These are phyloP conservation scores for Dolichomitus sp. DNA, from an alignment of 2,888 invertebrate species.

Conservation along the genomic window DNA sequence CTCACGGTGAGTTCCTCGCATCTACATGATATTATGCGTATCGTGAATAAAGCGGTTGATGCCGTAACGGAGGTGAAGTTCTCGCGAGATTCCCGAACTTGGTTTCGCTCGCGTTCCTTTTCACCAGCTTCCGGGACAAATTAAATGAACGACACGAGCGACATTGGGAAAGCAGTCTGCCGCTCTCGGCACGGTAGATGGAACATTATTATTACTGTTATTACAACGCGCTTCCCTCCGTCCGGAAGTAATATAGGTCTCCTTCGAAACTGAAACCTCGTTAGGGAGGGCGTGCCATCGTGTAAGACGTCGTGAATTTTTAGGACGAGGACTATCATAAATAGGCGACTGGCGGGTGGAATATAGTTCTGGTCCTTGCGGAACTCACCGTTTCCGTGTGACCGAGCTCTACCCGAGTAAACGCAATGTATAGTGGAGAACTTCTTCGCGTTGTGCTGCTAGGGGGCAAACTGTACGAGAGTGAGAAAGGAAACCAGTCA, in stretches of 20 bases:
- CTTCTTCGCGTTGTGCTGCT: slow-evolving; percentile 59
- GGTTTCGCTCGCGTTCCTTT: slow-evolving; percentile 21
- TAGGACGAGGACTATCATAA: not conserved
- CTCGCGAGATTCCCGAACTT: slow-evolving; percentile 49
- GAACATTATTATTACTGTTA: slow-evolving; percentile 60
- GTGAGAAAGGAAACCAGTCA: slow-evolving; percentile 27
- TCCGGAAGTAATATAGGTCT: slow-evolving; percentile 47
- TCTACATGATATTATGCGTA: slow-evolving; percentile 79
- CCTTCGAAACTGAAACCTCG: slow-evolving; percentile 39
- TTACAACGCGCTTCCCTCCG: slow-evolving; percentile 38
- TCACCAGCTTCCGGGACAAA: slow-evolving; percentile 49
- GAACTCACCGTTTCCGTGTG: slow-evolving; percentile 24
- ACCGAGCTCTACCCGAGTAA: slow-evolving; percentile 12
- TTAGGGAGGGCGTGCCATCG: slow-evolving; percentile 30
- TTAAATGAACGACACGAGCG: slow-evolving; percentile 50
- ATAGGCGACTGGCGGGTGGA: slow-evolving; percentile 29
- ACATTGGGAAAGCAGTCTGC: slow-evolving; percentile 21
- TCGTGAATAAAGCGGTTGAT: slow-evolving; percentile 73
- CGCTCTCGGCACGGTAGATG: slow-evolving; percentile 16
- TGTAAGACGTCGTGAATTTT: slow-evolving; percentile 44
- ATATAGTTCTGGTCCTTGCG: slow-evolving; percentile 22
- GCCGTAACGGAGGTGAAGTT: slow-evolving; percentile 42
- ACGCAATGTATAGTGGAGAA: slow-evolving; percentile 47
- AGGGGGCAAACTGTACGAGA: slow-evolving; percentile 11
- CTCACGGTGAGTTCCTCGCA: slow-evolving; percentile 58